phyloP scores from a whole-genome alignment of 2,888 invertebrate genomes.

The Luperina nickerlii region DNA sequence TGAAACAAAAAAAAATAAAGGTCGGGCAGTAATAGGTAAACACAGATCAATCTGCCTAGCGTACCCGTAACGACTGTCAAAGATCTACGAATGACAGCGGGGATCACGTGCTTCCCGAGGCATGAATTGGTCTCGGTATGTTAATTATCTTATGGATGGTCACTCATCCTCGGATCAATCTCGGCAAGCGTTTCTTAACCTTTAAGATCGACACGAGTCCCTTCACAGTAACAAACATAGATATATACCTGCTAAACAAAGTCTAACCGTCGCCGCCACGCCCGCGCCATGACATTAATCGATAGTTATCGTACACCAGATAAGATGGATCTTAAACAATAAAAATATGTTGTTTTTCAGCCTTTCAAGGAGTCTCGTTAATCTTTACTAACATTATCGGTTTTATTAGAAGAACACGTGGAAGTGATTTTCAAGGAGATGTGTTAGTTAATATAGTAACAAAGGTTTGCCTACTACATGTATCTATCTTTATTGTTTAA shows the following conservation, averaged over 20 bases:
- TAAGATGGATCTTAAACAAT: slow-evolving; percentile 68
- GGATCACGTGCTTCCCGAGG: too few species aligned
- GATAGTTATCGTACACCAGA: slow-evolving; percentile 67
- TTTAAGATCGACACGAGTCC: not conserved
- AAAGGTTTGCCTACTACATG: slow-evolving; percentile 10
- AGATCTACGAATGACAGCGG: too few species aligned
- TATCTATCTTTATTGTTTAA: not conserved
- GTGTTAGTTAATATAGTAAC: not conserved
- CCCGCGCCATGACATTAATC: slow-evolving; percentile 77
- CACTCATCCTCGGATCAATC: too few species aligned
- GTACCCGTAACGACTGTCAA: too few species aligned
- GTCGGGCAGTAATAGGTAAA: not conserved
- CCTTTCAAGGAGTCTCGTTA: slow-evolving; percentile 63
- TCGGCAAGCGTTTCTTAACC: not conserved
- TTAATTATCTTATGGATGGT: too few species aligned
- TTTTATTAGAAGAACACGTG: slow-evolving; percentile 68
- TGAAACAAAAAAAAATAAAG: slow-evolving; percentile 37
- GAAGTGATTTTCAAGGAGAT: slow-evolving; percentile 42
- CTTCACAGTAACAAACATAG: slow-evolving; percentile 15
- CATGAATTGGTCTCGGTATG: too few species aligned
- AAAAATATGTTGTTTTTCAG: slow-evolving; percentile 65
- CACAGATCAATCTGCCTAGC: too few species aligned
- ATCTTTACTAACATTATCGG: slow-evolving; percentile 65
- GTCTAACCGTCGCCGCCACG: slow-evolving; percentile 8
- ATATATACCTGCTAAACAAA: slow-evolving; percentile 43